Percentiles rank a stretch among this genome's conserved stretches.
Conservation (phyloP, 1,140 invertebrate species). For the Brachionus sp. region DNA sequence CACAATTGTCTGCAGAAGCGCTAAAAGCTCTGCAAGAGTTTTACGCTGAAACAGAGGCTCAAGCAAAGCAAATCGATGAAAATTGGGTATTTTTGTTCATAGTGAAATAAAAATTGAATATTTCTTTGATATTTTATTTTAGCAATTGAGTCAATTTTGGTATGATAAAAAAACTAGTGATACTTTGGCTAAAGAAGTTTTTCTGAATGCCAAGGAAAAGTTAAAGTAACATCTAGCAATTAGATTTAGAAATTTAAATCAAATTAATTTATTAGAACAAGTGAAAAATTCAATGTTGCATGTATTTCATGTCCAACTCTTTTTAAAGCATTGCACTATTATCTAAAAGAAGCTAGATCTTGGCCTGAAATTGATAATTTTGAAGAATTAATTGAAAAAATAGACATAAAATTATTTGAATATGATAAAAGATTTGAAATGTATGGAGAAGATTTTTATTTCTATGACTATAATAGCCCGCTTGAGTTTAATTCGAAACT, state of each 20-base stretch:
- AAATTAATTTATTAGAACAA: not conserved
- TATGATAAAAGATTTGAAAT: conserved; percentile 75
- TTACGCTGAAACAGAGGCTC: conserved; percentile 69
- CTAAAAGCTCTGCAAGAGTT: conserved; percentile 76
- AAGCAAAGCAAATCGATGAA: conserved; percentile 54
- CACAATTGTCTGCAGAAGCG: conserved; percentile 69
- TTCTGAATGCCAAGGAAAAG: conserved; percentile 60
- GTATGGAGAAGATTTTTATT: conserved; percentile 75
- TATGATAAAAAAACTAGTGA: conserved; percentile 75
- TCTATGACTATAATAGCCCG: conserved; percentile 83
- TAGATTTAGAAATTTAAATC: not conserved
- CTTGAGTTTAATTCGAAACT: conserved; percentile 67
- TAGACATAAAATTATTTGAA: conserved; percentile 58
- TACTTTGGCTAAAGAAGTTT: conserved; percentile 67
- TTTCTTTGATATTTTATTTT: conserved; percentile 67
- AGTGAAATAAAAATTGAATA: conserved; percentile 65
- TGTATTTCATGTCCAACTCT: conserved; percentile 84
- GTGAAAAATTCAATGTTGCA: conserved; percentile 64
- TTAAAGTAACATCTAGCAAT: conserved; percentile 59
- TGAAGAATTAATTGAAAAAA: conserved; percentile 50
- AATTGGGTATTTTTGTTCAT: conserved; percentile 62
- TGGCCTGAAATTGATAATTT: not conserved
- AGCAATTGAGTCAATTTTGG: conserved; percentile 97
- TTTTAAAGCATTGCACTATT: conserved; percentile 64
- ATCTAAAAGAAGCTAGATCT: not conserved